Evolutionary conservation across 2,888 invertebrate genomes (phyloP).

Genomic region (Chalcis sispes): DNA sequence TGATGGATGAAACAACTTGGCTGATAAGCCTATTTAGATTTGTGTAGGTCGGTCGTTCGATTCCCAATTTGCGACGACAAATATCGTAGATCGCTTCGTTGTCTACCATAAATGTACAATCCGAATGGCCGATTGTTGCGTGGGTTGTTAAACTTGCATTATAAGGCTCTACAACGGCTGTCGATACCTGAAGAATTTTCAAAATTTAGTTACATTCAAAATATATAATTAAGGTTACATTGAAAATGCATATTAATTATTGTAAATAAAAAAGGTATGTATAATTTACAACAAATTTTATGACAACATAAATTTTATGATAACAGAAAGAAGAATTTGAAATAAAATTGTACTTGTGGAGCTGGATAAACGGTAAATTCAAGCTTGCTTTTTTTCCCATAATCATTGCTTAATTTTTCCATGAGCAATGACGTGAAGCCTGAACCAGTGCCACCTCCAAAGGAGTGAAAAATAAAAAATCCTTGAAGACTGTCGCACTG

Average conservation of each 20-base stretch:
- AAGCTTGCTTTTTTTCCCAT: constrained; percentile 94
- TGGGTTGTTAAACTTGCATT: constrained; percentile 95
- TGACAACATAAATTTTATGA: neutral
- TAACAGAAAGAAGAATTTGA: neutral
- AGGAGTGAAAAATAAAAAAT: constrained; percentile 95
- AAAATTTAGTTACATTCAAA: too few species aligned
- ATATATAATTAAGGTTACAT: too few species aligned
- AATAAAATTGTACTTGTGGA: constrained; percentile 82
- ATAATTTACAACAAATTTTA: too few species aligned
- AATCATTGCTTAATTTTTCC: constrained; percentile 94
- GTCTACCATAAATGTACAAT: constrained; percentile 96
- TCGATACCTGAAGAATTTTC: constrained; percentile 82
- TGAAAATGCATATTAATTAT: too few species aligned
- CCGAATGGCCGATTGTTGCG: constrained; percentile 89
- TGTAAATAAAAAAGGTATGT: too few species aligned
- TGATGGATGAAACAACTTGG: constrained; percentile 80
- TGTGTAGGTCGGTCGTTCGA: constrained; percentile 89
- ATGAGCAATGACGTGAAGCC: constrained; percentile 95
- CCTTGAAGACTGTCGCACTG: constrained; percentile 92
- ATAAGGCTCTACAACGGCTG: constrained; percentile 96
- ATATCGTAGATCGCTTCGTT: constrained; percentile 98
- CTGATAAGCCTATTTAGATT: constrained; percentile 91
- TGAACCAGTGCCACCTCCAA: constrained; percentile 93
- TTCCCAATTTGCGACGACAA: constrained; percentile 89
- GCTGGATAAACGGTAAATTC: constrained; percentile 97